phyloP scores from a whole-genome alignment of 1,140 invertebrate genomes.

The Zaprionus ornatus region DNA sequence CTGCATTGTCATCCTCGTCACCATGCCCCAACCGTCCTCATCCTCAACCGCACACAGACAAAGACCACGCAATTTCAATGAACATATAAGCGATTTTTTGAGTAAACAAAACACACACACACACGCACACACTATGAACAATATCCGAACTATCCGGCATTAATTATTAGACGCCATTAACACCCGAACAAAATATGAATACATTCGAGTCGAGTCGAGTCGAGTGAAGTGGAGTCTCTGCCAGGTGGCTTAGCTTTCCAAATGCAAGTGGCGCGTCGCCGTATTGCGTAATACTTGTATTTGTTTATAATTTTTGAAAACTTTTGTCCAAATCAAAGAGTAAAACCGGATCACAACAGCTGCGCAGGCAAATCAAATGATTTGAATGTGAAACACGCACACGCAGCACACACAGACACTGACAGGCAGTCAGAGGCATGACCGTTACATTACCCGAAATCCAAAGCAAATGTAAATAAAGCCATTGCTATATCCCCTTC shows the following conservation, averaged over 20 bases:
- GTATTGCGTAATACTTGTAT: conserved; percentile 57
- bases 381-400: conserved; percentile 58
- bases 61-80: conserved; percentile 54
- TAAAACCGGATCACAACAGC: conserved; percentile 63
- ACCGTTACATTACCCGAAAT: conserved; percentile 69
- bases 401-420: background rate
- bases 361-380: conserved; percentile 42
- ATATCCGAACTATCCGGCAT: conserved; percentile 36
- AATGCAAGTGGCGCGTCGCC: conserved; percentile 49
- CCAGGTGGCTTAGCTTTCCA: conserved; percentile 35
- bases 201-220: conserved; percentile 4
- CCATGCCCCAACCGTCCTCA: background rate
- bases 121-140: conserved; percentile 43
- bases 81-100: conserved; percentile 18
- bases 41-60: conserved; percentile 18
- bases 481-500: background rate
- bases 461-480: conserved; percentile 43
- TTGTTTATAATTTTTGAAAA: conserved; percentile 58
- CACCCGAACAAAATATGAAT: conserved; percentile 36
- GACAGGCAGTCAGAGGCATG: conserved; percentile 38
- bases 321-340: conserved; percentile 49
- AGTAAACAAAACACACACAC: conserved; percentile 19
- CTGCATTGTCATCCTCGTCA: conserved; percentile 48
- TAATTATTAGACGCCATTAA: conserved; percentile 66
- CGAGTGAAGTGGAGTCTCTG: background rate